Conservation (phyloP, 2,888 invertebrate species). For the Euproctis similis region DNA sequence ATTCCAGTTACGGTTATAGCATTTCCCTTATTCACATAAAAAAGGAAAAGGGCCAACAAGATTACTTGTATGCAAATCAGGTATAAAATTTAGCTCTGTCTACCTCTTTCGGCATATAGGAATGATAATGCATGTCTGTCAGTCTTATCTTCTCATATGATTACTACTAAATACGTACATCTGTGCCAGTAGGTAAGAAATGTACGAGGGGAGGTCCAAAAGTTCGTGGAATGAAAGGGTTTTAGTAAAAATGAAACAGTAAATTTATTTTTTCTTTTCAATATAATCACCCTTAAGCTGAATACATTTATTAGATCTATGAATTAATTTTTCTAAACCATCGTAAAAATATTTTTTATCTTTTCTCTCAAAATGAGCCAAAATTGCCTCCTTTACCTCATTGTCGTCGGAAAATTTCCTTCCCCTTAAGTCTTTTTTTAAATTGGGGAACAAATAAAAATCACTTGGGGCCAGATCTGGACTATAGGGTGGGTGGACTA, state of each 20-base stretch:
- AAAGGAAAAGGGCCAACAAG: too few relatives aligned
- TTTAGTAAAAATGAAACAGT: conserved; percentile 1
- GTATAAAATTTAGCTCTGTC: too few relatives aligned
- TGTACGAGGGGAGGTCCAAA: conserved; percentile 1
- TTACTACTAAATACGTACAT: too few relatives aligned
- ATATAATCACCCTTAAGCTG: conserved; percentile 1
- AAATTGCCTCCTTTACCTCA: neutral
- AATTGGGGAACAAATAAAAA: conserved; percentile 1
- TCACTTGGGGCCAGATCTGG: conserved; percentile 1
- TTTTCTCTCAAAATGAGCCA: conserved; percentile 1
- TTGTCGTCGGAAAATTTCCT: conserved; percentile 1
- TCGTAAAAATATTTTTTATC: conserved; percentile 3
- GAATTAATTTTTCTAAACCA: neutral
- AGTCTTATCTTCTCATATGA: too few relatives aligned
- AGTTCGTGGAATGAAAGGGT: conserved; percentile 1
- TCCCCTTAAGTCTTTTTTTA: neutral
- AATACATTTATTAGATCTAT: neutral
- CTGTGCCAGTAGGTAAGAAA: too few relatives aligned
- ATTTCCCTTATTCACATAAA: too few relatives aligned
- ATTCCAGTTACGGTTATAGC: too few relatives aligned
- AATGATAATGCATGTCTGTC: too few relatives aligned
- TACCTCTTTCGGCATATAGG: too few relatives aligned
- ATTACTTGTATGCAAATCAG: too few relatives aligned
- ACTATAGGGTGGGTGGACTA: conserved; percentile 8
- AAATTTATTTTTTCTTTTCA: conserved; percentile 1